These are phyloP conservation scores for Thalassoma bifasciatum DNA, from an alignment of 2,113 vertebrate genomes.

Conservation along the genomic window DNA sequence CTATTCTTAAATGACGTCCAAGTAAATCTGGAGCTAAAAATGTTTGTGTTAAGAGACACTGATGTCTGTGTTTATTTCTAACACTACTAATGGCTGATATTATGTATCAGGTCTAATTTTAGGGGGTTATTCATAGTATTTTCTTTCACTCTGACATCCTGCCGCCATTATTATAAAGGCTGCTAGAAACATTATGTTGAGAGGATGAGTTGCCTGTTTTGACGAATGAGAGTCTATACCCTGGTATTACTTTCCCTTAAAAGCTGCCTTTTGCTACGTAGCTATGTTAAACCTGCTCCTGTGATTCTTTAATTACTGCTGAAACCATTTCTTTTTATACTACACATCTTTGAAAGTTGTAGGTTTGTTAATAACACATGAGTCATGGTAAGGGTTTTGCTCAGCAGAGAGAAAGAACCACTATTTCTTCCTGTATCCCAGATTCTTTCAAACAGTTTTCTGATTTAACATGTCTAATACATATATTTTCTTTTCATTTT, in stretches of 20 bases:
- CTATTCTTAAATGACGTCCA: conserved; percentile 25
- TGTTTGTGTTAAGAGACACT: conserved; percentile 14
- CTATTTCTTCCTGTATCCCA: too few species aligned
- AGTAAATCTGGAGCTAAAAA: conserved; percentile 30
- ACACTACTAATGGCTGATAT: conserved; percentile 49
- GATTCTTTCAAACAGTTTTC: too few species aligned
- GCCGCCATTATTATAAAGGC: conserved; percentile 44
- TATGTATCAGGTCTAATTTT: conserved; percentile 65
- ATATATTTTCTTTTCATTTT: conserved; percentile 1
- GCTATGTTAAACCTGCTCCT: neutral
- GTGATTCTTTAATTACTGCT: neutral
- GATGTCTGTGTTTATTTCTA: conserved; percentile 56
- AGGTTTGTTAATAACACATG: too few species aligned
- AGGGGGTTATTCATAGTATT: conserved; percentile 52
- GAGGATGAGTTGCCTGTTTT: conserved; percentile 9
- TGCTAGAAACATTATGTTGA: conserved; percentile 23
- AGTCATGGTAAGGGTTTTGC: too few species aligned
- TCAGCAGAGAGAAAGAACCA: too few species aligned
- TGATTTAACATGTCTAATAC: neutral
- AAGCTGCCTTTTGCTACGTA: too few species aligned
- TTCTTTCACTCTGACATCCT: conserved; percentile 7
- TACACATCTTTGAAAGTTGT: too few species aligned
- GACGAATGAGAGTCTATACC: conserved; percentile 3
- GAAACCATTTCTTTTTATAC: neutral
- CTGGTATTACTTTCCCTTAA: conserved; percentile 8